Evolutionary conservation across 2,113 vertebrate genomes (phyloP).

Genomic region (Coryphaenoides rupestris): DNA sequence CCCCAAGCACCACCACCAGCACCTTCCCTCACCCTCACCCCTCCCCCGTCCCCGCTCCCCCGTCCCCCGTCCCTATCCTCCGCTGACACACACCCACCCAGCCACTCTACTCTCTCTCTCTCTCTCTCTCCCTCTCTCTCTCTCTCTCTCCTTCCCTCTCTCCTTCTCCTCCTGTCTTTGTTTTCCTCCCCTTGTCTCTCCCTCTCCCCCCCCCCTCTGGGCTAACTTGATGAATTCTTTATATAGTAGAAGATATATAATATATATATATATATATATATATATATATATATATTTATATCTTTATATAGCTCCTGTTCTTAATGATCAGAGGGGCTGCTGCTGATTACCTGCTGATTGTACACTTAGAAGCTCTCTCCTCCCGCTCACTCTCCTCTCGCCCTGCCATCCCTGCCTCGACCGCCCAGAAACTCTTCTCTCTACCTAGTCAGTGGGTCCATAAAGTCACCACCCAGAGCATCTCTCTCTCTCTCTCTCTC

Average conservation of each 20-base stretch:
- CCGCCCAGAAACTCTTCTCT: constrained; percentile 99
- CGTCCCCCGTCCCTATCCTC: constrained; percentile 48
- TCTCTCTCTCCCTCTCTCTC: constrained; percentile 59
- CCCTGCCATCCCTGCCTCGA: constrained; percentile 98
- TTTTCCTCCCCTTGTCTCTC: too few relatives aligned
- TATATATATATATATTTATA: too few relatives aligned
- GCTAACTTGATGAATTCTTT: constrained; percentile 99
- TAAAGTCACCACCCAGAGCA: constrained; percentile 81
- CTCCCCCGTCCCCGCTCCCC: constrained; percentile 58
- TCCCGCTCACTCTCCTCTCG: constrained; percentile 90
- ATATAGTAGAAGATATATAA: too few relatives aligned
- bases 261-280: too few relatives aligned
- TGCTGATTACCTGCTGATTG: constrained; percentile 99
- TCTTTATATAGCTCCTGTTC: constrained; percentile 99
- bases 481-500: constrained; percentile 76
- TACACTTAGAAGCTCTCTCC: constrained; percentile 99
- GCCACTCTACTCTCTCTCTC: constrained; percentile 38
- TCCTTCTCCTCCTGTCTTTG: too few relatives aligned
- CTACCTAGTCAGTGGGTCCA: constrained; percentile 90
- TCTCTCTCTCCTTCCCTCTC: too few relatives aligned
- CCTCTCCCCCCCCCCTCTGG: constrained; percentile 75
- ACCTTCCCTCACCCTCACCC: constrained; percentile 27
- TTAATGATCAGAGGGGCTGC: constrained; percentile 99
- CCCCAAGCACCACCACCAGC: constrained; percentile 25
- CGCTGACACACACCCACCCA: constrained; percentile 58